These are phyloP conservation scores for Ochotona princeps DNA, from an alignment of 2,113 vertebrate genomes.

Conservation along the genomic window DNA sequence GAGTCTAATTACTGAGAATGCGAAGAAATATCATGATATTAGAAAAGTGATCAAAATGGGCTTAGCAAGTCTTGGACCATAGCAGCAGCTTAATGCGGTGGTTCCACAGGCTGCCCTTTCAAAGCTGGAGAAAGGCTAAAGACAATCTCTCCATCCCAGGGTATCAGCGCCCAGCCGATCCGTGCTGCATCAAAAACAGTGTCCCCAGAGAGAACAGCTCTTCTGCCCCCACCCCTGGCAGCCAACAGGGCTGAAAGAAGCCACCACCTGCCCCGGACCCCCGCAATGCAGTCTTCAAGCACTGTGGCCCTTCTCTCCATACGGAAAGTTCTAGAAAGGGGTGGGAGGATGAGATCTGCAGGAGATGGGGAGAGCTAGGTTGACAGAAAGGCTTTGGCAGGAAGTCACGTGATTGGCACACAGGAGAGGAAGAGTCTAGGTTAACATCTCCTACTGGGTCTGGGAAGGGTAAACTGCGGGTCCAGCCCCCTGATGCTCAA, in stretches of 20 bases:
- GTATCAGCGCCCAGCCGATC: not conserved
- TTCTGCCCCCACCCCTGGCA: not conserved
- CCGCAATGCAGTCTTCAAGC: not conserved
- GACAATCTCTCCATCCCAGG: not conserved
- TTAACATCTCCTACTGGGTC: not conserved
- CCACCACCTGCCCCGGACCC: not conserved
- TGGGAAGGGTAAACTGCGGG: not conserved
- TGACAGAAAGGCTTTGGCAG: not conserved
- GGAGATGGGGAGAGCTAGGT: not conserved
- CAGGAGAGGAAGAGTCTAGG: not conserved
- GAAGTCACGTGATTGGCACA: not conserved
- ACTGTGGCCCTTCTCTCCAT: not conserved
- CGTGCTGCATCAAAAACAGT: not conserved
- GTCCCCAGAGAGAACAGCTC: not conserved
- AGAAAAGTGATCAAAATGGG: conserved; percentile 76
- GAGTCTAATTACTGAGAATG: conserved; percentile 70
- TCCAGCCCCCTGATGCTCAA: not conserved
- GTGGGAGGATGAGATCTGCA: not conserved
- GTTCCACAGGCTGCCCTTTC: conserved; percentile 48
- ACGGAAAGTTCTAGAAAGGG: not conserved
- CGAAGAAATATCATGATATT: conserved; percentile 61
- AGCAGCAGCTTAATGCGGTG: conserved; percentile 1
- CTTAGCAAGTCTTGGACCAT: conserved; percentile 55
- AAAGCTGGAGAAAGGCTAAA: not conserved
- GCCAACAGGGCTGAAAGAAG: not conserved